Conservation (phyloP, 2,888 invertebrate species). For the Amiota communis region DNA sequence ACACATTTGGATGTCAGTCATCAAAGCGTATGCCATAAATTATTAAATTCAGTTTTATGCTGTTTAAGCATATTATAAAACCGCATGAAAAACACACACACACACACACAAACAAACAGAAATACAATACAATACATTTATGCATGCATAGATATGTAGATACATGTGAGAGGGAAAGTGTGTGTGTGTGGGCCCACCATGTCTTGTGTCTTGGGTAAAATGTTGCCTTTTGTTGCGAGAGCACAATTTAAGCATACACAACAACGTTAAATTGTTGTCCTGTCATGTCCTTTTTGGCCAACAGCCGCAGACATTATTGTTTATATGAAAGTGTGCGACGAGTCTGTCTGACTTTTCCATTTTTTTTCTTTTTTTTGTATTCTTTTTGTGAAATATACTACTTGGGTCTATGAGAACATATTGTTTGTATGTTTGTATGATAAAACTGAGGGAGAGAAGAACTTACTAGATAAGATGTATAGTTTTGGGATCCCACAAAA, state of each 20-base stretch:
- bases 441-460: too few relatives aligned
- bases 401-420: not conserved
- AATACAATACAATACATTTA: not conserved
- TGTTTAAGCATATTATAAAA: conserved; percentile 66
- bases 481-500: conserved; percentile 57
- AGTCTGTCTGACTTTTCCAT: conserved; percentile 34
- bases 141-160: not conserved
- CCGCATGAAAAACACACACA: conserved; percentile 14
- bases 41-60: conserved; percentile 68
- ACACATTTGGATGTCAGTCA: conserved; percentile 3
- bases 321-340: conserved; percentile 62
- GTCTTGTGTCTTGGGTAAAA: too few relatives aligned
- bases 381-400: conserved; percentile 26
- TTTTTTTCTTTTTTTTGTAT: conserved; percentile 13
- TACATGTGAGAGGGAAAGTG: too few relatives aligned
- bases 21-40: conserved; percentile 55
- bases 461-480: too few relatives aligned
- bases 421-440: too few relatives aligned
- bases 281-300: conserved; percentile 51
- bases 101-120: not conserved
- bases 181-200: too few relatives aligned
- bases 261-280: not conserved
- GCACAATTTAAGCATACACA: not conserved
- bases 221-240: not conserved
- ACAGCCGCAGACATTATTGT: conserved; percentile 50